Base-by-base conservation (phyloP, 1,140 invertebrate genomes). In the Goniozus legneri region DNA sequence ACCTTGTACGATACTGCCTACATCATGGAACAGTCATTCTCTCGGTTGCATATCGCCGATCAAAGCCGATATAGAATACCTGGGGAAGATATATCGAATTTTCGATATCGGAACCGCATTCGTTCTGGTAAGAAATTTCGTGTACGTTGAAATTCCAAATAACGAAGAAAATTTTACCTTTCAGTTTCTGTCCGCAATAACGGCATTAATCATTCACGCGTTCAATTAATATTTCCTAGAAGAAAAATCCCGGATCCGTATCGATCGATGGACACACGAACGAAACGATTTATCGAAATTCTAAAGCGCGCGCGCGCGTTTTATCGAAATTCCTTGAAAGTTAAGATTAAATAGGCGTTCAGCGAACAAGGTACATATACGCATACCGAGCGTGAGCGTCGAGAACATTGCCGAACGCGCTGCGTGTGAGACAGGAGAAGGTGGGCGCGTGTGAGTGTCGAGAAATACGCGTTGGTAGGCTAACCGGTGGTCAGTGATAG, bases 401-500 rank as follows among this genome's bases (percentile, higher is more conserved):
- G n/a, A n/a, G n/a, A n/a, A n/a, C n/a, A n/a, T n/a, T n/a, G n/a
- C n/a, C n/a, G n/a, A n/a, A n/a, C n/a, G n/a, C n/a, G n/a, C n/a
- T n/a, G n/a, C n/a, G n/a, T n/a, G n/a, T n/a, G 8, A 12, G 20
- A 14, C 27, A 18, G 21, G 3, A n/a, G 30, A 30, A 15, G 20
- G 20, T 16, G 20, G 21, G 31, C 14, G 36, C 13, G 35, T 46
- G 52, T 39, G 41, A 21, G 48, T 20, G 35, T 21, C 37, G 31
- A 58, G 42, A 60, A 56, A 47, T 60, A 60, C 40, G 20, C 33
- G 46, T 8, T n/a, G n/a, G n/a, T n/a, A n/a, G n/a, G n/a, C n/a
- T n/a, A n/a, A n/a, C n/a, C n/a, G n/a, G n/a, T n/a, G 33, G 30
- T 46, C 54, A 60, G 54, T 60, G 47, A 39, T 58, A 45, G 51